Base-by-base conservation (phyloP, 2,888 invertebrate species). In the Epinotia nisella region DNA sequence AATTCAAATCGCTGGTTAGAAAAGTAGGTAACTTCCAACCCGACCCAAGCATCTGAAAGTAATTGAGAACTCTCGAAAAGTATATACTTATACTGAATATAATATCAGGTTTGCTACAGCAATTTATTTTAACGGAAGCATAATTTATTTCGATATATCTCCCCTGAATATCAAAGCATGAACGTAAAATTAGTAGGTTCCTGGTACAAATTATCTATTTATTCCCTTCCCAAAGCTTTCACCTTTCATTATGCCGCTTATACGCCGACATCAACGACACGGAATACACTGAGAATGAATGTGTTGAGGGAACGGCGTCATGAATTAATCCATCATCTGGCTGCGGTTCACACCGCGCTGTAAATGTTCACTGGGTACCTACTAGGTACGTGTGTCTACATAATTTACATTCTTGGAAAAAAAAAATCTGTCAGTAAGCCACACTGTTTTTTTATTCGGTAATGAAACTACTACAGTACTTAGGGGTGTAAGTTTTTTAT, bases 321-420 rank as follows among this genome's bases (percentile, higher is more conserved):
- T 70, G 61, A 61, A 70, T 55, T 70, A 70, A 70, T 70, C 61
- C 70, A 62, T 70, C 70, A 70, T 62, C 24, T 70, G 49, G 17
- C 51, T 39, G 59, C 35, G 59, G 68, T 69, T 21, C n/a, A 21
- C 29, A 29, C 15, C 29, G n/a, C 29, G 29, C n/a, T 7, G n/a
- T n/a, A 49, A 49, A n/a, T n/a, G n/a, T n/a, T n/a, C 5, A n/a
- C n/a, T 41, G 3, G n/a, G n/a, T n/a, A n/a, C n/a, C 5, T 29
- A 29, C 3, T 29, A 5, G 29, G 29, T 29, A 29, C 29, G 5
- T 29, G 5, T 29, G 29, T 29, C 29, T 29, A 29, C 29, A 29
- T 29, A 29, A 29, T 29, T 7, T 29, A 29, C 7, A 29, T 7
- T 29, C 5, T 29, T 29, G 29, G 29, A 29, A 29, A 29, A 29